These are phyloP conservation scores for Dromiciops gliroides DNA, from an alignment of 2,113 vertebrate genomes.

Conservation along the genomic window DNA sequence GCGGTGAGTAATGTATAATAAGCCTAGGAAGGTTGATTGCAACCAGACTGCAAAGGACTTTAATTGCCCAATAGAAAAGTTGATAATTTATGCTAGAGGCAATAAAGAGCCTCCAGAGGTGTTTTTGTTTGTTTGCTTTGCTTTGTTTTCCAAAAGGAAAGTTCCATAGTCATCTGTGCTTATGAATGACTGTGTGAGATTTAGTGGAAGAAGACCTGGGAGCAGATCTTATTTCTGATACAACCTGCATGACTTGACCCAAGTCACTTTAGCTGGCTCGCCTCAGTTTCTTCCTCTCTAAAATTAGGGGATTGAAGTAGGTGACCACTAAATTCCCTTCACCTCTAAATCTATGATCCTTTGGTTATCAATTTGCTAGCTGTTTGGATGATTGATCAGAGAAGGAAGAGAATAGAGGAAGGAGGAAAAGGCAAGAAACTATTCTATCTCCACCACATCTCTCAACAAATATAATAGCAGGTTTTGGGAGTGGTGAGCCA, in stretches of 20 bases:
- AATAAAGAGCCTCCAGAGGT: background rate
- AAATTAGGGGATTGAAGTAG: background rate
- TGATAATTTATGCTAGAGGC: background rate
- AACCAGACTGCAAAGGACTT: background rate
- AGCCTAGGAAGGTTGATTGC: background rate
- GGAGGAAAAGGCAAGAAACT: background rate
- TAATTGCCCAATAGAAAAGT: background rate
- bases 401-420: background rate
- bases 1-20: background rate
- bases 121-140: background rate
- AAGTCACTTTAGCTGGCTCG: background rate
- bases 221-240: no score
- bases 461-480: background rate
- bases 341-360: background rate
- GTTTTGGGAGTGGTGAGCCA: background rate
- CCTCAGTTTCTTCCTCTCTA: background rate
- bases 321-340: background rate
- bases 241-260: background rate
- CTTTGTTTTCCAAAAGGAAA: no score
- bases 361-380: background rate
- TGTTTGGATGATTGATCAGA: background rate
- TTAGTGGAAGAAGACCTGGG: no score
- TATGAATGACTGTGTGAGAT: no score
- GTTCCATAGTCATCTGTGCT: no score
- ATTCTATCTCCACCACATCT: background rate